These are phyloP conservation scores for Lethenteron camtschaticum DNA, from an alignment of 2,113 vertebrate species.

Conservation along the genomic window DNA sequence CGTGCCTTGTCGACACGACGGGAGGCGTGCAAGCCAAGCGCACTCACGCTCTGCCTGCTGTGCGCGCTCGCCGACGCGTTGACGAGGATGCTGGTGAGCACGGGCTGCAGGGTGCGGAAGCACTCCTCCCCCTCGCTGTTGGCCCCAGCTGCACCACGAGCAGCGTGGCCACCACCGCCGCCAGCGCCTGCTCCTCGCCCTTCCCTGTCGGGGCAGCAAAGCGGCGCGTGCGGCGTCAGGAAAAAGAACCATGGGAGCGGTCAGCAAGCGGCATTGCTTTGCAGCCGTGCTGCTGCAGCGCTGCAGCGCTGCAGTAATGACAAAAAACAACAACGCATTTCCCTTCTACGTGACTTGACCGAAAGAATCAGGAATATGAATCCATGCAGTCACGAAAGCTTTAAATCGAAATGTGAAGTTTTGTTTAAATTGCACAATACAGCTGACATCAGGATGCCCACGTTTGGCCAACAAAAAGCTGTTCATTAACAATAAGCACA, in stretches of 20 bases:
- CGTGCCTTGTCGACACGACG: neutral
- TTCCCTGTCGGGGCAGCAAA: conserved; percentile 27
- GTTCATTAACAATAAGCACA: no score
- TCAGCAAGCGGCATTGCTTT: no score
- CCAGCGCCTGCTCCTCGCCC: conserved; percentile 60
- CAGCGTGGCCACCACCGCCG: conserved; percentile 39
- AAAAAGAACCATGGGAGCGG: neutral
- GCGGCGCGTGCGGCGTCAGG: neutral
- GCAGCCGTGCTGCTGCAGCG: no score
- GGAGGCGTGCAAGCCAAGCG: neutral
- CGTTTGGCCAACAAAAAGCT: no score
- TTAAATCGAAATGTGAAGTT: no score
- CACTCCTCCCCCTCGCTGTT: conserved; percentile 50
- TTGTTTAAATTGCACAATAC: no score
- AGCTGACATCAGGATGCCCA: no score
- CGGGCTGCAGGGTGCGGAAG: conserved; percentile 41
- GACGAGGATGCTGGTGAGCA: conserved; percentile 39
- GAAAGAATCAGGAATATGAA: no score
- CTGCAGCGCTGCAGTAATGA: no score
- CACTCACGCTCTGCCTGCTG: conserved; percentile 63
- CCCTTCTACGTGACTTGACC: no score
- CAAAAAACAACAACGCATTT: no score
- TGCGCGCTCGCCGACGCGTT: conserved; percentile 35
- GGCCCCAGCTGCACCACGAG: conserved; percentile 71
- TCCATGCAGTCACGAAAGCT: no score